Evolutionary conservation across 2,797 vertebrate genomes (phyloP).

Genomic region (Tamandua tetradactyla): DNA sequence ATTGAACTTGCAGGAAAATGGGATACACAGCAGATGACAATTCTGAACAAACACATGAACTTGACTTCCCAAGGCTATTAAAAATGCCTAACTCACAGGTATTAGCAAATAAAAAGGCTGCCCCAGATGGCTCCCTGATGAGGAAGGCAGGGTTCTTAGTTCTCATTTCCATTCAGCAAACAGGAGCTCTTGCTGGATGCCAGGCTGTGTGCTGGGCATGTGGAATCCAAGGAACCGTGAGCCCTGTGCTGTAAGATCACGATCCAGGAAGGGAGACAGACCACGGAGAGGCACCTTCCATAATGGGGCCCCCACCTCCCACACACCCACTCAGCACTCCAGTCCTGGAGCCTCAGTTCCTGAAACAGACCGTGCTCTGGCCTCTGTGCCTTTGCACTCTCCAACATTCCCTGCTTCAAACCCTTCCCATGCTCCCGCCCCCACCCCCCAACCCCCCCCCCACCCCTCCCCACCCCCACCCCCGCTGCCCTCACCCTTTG

Average conservation of each 20-base stretch:
- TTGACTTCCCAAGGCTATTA: background rate
- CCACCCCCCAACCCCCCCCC: no score
- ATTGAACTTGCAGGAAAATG: background rate
- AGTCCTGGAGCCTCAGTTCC: background rate
- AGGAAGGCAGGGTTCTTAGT: background rate
- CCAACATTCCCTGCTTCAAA: background rate
- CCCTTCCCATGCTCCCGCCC: background rate
- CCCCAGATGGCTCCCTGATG: background rate
- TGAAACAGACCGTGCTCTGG: background rate
- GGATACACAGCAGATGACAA: background rate
- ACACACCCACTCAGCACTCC: background rate
- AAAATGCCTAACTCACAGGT: background rate
- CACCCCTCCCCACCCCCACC: no score
- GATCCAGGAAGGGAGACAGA: background rate
- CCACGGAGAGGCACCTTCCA: background rate
- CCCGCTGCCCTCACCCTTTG: background rate
- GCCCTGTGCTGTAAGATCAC: background rate
- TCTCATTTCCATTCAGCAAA: background rate
- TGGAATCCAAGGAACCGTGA: background rate
- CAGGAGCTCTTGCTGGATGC: background rate
- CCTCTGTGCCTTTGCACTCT: background rate
- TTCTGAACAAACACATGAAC: background rate
- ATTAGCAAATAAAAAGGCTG: background rate
- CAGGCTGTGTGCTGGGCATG: background rate
- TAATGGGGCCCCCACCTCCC: background rate